A percentile compares a stretch with the other conserved stretches of the same genome.
Evolutionary conservation across 2,797 vertebrate genomes (phyloP).

Genomic region (Brachyrhaphis roseni): DNA sequence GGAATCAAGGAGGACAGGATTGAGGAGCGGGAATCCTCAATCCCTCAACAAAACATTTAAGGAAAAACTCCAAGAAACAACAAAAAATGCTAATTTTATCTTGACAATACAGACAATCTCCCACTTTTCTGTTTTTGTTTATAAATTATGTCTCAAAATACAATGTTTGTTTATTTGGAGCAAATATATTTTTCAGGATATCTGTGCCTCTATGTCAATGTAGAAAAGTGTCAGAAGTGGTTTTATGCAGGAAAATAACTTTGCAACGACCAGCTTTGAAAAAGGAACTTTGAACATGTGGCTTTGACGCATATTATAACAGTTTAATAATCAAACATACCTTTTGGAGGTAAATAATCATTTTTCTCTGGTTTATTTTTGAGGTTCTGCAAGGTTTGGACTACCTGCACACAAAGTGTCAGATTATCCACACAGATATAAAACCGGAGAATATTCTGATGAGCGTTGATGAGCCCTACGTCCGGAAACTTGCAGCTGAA

Average conservation of each 20-base stretch:
- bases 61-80: neutral
- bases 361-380: conserved; percentile 9
- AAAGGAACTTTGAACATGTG: neutral
- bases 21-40: neutral
- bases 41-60: neutral
- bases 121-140: neutral
- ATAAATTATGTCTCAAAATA: neutral
- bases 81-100: neutral
- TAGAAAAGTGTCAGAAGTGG: neutral
- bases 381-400: conserved; percentile 97
- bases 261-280: neutral
- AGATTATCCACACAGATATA: conserved; percentile 98
- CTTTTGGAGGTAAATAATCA: neutral
- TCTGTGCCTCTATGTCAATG: neutral
- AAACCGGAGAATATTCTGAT: conserved; percentile 97
- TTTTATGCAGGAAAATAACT: neutral
- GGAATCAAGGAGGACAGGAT: neutral
- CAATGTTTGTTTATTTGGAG: neutral
- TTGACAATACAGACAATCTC: neutral
- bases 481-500: conserved; percentile 92
- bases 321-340: neutral
- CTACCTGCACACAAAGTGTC: conserved; percentile 95
- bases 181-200: neutral
- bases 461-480: conserved; percentile 92
- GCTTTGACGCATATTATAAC: neutral